These are phyloP conservation scores for Xenopus petersii DNA, from an alignment of 2,797 vertebrate genomes.

Conservation along the genomic window DNA sequence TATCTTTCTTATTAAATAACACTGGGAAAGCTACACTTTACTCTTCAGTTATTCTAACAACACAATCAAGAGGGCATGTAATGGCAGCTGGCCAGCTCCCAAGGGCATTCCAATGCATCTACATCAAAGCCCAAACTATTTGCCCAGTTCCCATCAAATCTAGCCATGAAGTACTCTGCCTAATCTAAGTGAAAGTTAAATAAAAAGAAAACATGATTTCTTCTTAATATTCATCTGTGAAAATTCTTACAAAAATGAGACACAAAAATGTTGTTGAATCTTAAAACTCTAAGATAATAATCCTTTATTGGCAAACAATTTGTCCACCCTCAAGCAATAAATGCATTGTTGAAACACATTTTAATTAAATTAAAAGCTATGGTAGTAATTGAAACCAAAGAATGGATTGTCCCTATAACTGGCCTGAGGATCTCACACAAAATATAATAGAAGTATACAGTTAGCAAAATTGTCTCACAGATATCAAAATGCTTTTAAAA, in stretches of 20 bases:
- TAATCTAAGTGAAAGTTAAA: not conserved
- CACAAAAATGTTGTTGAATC: too few species aligned
- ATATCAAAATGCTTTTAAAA: too few species aligned
- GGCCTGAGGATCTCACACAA: too few species aligned
- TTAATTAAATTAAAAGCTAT: too few species aligned
- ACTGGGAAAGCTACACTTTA: not conserved
- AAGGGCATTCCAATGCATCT: not conserved
- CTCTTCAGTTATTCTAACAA: not conserved
- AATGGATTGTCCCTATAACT: too few species aligned
- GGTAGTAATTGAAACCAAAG: too few species aligned
- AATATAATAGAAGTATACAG: too few species aligned
- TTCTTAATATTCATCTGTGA: not conserved
- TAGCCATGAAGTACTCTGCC: not conserved
- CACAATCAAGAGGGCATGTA: not conserved
- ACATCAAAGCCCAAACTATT: not conserved
- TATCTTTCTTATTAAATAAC: slow-evolving; percentile 2
- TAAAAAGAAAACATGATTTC: not conserved
- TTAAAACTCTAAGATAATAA: too few species aligned
- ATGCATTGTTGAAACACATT: too few species aligned
- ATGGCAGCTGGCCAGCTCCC: not conserved
- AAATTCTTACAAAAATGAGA: not conserved
- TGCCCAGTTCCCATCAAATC: not conserved
- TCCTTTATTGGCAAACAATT: too few species aligned
- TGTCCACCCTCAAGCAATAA: too few species aligned
- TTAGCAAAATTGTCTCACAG: too few species aligned